phyloP scores from a whole-genome alignment of 23 tunicate genomes.

The Halocynthia aurantium region DNA sequence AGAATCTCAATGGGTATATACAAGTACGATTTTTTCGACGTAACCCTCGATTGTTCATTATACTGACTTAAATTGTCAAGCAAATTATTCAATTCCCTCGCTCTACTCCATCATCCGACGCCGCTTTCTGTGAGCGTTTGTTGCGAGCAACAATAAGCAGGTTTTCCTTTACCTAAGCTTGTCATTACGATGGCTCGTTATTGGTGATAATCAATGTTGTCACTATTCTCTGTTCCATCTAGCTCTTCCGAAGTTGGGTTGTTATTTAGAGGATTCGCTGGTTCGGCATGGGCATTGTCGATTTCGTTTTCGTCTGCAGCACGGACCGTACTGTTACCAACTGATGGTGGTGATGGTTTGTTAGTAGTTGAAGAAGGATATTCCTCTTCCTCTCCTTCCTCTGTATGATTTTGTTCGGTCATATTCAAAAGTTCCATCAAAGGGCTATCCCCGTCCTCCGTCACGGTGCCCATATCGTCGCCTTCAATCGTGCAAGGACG shows the following conservation, averaged over 20 bases:
- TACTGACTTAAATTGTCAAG: too few species aligned
- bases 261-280: neutral
- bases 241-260: neutral
- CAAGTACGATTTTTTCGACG: too few species aligned
- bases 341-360: conserved; percentile 1
- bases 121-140: too few species aligned
- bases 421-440: too few species aligned
- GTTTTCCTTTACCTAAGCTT: neutral
- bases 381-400: neutral
- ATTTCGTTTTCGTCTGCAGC: neutral
- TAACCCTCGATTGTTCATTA: too few species aligned
- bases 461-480: neutral
- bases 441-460: neutral
- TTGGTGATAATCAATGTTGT: neutral
- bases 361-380: neutral
- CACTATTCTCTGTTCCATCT: neutral
- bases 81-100: too few species aligned
- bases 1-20: too few species aligned
- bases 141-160: too few species aligned
- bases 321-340: neutral
- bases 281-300: neutral
- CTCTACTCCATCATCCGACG: too few species aligned
- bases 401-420: too few species aligned
- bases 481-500: conserved; percentile 34
- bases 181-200: neutral